phyloP scores from a whole-genome alignment of 37 sponge, comb jelly and placozoan genomes.

The Cliona cf. orientalis region DNA sequence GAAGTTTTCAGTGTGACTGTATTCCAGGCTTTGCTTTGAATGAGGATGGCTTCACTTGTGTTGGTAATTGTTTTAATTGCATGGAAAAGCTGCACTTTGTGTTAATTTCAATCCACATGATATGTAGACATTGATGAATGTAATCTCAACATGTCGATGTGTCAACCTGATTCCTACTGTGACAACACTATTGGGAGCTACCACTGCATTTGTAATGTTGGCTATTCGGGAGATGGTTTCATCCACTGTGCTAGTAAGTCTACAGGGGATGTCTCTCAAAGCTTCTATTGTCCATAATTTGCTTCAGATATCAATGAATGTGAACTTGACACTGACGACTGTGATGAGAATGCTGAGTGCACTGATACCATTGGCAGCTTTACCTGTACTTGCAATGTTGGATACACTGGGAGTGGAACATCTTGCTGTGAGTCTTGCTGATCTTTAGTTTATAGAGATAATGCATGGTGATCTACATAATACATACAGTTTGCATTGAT shows the following conservation, averaged over 20 bases:
- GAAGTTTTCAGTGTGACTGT: slow-evolving; percentile 49
- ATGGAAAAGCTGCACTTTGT: background rate
- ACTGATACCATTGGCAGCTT: slow-evolving; percentile 26
- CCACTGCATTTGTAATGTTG: slow-evolving; percentile 37
- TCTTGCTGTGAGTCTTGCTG: slow-evolving; percentile 1
- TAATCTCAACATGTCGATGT: background rate
- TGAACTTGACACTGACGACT: background rate
- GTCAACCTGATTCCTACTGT: slow-evolving; percentile 22
- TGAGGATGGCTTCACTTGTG: slow-evolving; percentile 20
- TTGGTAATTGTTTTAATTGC: background rate
- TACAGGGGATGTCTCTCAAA: background rate
- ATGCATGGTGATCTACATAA: no score
- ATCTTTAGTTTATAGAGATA: no score
- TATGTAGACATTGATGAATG: slow-evolving; percentile 62
- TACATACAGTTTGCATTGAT: slow-evolving; percentile 29
- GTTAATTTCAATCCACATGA: background rate
- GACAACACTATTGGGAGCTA: slow-evolving; percentile 51
- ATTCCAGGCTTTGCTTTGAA: slow-evolving; percentile 12
- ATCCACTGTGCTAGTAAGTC: slow-evolving; percentile 1
- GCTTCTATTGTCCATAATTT: background rate
- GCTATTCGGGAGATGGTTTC: slow-evolving; percentile 32
- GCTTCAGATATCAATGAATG: slow-evolving; percentile 58
- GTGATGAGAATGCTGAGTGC: slow-evolving; percentile 30
- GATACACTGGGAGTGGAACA: slow-evolving; percentile 28
- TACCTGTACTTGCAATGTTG: slow-evolving; percentile 43